A percentile compares a stretch with the other conserved stretches of the same genome.
phyloP scores from a whole-genome alignment of 2,888 invertebrate species.

The Griposia aprilina region DNA sequence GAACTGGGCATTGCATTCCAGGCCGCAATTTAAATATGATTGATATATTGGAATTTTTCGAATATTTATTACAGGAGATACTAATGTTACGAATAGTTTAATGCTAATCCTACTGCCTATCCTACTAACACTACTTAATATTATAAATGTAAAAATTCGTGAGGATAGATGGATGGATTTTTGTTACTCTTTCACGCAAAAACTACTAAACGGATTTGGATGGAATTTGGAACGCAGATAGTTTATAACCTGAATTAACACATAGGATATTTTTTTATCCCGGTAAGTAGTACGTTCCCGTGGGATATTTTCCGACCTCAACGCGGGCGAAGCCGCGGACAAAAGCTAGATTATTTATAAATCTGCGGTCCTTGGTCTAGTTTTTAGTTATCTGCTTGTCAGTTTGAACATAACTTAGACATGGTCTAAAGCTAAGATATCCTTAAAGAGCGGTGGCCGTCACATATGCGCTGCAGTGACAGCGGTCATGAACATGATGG shows the following conservation, averaged over 20 bases:
- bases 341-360: neutral
- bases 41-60: slow-evolving; percentile 1
- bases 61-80: neutral
- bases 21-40: neutral
- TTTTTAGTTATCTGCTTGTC: neutral
- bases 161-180: too few relatives aligned
- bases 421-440: neutral
- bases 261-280: too few relatives aligned
- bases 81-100: slow-evolving; percentile 13
- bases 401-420: neutral
- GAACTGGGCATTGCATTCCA: neutral
- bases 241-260: too few relatives aligned
- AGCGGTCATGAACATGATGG: neutral
- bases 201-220: too few relatives aligned
- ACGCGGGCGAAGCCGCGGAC: too few relatives aligned
- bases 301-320: too few relatives aligned
- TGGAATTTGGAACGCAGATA: too few relatives aligned
- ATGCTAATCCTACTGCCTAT: neutral
- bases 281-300: too few relatives aligned
- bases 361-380: neutral
- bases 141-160: too few relatives aligned
- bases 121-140: too few relatives aligned
- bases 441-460: neutral
- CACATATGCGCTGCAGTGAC: neutral
- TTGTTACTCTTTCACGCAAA: too few relatives aligned